Base-by-base conservation (phyloP, 2,888 invertebrate species). In the Tinea pellionella region DNA sequence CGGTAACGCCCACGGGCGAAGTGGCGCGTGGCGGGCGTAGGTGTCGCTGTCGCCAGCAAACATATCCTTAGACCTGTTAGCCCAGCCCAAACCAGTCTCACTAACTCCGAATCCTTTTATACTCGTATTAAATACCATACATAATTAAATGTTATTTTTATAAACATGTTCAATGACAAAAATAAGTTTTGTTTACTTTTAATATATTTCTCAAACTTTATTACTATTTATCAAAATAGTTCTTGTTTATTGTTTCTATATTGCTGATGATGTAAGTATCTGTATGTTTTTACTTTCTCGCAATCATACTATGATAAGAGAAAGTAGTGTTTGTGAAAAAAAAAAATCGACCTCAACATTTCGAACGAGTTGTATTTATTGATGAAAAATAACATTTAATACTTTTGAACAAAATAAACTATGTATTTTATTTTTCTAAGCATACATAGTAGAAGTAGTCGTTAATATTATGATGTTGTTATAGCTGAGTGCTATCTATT, bases 261-360 rank as follows among this genome's bases (percentile, higher is more conserved):
- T 53, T 53, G 24, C 53, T 24, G 53, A 24, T 53, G 53, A 53
- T 53, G 53, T 24, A 53, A 53, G 53, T 24, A 53, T 24, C 30
- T 29, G 15, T 57, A 32, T 57, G 30, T 57, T 57, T 57, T 57
- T 57, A 32, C 57, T 57, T 57, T 57, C 57, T 57, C 30, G 57
- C 57, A 57, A 32, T 57, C 53, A 53, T 53, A 2, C 15, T 57
- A 57, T 32, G 30, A 57, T 57, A 57, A 57, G 57, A 57, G 57
- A 57, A 57, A 57, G 57, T 32, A 13, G 55, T 32, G 57, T 32
- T 32, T 29, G 32, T 57, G 57, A 57, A 57, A 57, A 47, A 57
- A 57, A 47, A 47, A 57, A 57, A 57, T 57, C 32, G 57, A 32
- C 30, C 57, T 57, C 57, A 13, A 30, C 30, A 32, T 57, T 32